Conservation (phyloP, 2,888 invertebrate species). For the Callosobruchus maculatus region DNA sequence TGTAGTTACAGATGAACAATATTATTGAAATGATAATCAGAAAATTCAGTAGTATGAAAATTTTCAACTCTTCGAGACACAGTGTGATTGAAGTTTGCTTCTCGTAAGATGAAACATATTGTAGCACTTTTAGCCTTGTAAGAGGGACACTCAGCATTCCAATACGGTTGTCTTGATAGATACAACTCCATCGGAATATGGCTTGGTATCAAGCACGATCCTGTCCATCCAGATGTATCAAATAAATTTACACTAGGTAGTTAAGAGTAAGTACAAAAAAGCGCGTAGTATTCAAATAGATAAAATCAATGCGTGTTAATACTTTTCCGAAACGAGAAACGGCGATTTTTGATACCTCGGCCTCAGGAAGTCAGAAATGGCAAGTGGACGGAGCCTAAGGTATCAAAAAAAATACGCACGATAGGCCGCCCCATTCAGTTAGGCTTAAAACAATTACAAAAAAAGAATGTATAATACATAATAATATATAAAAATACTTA, state of each 20-base stretch:
- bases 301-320: slow-evolving; percentile 2
- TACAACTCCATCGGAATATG: no score
- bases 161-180: no score
- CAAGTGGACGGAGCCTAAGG: background rate
- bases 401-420: background rate
- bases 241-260: slow-evolving; percentile 21
- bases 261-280: slow-evolving; percentile 31
- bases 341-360: background rate
- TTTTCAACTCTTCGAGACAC: no score
- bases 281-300: slow-evolving; percentile 12
- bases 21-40: no score
- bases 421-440: background rate
- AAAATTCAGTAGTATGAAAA: no score
- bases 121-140: no score
- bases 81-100: no score
- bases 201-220: background rate
- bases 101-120: no score
- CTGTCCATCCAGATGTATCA: slow-evolving; percentile 1
- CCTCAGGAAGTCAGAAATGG: background rate
- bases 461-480: background rate
- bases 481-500: background rate
- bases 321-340: background rate
- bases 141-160: no score
- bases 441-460: background rate
- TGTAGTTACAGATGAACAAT: no score